These are phyloP conservation scores for Chondrosia reniformis DNA, from an alignment of 37 sponge, comb jelly and placozoan species.

Conservation along the genomic window DNA sequence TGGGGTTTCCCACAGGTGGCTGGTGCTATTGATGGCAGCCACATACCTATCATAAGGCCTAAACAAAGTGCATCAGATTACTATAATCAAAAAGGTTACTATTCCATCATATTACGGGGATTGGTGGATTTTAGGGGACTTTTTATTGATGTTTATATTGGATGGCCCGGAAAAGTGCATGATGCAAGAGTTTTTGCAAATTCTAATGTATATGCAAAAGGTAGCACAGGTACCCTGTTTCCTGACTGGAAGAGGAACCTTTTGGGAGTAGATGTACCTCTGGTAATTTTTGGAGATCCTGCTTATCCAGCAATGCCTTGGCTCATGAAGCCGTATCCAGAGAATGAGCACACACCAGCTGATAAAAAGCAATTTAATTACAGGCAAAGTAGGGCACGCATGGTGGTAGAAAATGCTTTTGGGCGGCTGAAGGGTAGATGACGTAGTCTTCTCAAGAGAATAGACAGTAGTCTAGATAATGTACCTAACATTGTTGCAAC, in stretches of 20 bases:
- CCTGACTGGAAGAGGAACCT: constrained; percentile 4
- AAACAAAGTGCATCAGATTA: constrained; percentile 12
- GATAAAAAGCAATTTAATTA: too few species aligned
- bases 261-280: constrained; percentile 1
- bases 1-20: constrained; percentile 7
- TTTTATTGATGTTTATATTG: constrained; percentile 8
- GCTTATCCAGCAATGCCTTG: constrained; percentile 2
- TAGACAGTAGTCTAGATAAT: too few species aligned
- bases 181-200: constrained; percentile 11
- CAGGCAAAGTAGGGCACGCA: too few species aligned
- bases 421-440: too few species aligned
- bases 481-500: too few species aligned
- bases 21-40: constrained; percentile 19
- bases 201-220: constrained; percentile 1
- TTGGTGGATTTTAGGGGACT: not conserved
- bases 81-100: constrained; percentile 12
- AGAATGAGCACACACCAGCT: not conserved
- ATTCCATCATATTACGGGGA: constrained; percentile 8
- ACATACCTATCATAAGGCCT: constrained; percentile 11
- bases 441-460: too few species aligned
- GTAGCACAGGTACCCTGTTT: not conserved
- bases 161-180: constrained; percentile 25
- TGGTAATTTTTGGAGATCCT: not conserved
- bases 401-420: too few species aligned
- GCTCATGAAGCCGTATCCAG: not conserved